A percentile compares a stretch with the other conserved stretches of the same genome.
These are phyloP conservation scores for Trinorchestia longiramus DNA, from an alignment of 1,140 invertebrate genomes.

Conservation along the genomic window DNA sequence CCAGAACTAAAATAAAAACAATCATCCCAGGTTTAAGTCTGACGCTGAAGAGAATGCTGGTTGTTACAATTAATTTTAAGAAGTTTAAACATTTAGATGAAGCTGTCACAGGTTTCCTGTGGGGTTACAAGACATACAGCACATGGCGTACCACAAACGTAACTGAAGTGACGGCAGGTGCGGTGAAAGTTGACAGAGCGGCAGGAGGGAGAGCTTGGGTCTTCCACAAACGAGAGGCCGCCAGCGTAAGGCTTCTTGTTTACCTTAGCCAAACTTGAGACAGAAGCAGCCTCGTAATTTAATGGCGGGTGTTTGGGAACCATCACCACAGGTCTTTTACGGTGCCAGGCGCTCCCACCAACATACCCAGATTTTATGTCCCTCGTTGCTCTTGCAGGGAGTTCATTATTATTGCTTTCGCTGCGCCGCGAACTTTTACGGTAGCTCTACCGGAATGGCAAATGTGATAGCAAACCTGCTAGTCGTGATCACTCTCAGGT, in stretches of 20 bases:
- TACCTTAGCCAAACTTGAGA: neutral
- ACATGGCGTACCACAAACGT: neutral
- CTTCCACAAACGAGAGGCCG: neutral
- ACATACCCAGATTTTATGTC: neutral
- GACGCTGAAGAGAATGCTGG: neutral
- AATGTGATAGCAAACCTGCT: neutral
- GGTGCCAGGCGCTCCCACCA: neutral
- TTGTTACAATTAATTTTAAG: neutral
- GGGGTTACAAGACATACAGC: neutral
- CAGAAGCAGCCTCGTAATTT: neutral
- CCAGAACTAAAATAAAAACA: neutral
- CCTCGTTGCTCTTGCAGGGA: neutral
- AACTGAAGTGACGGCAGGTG: neutral
- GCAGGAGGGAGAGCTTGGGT: neutral
- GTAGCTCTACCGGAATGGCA: neutral
- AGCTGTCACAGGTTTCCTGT: neutral
- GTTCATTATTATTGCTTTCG: neutral
- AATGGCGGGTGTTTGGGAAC: neutral
- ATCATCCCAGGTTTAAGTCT: neutral
- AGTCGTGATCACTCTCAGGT: neutral
- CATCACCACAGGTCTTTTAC: neutral
- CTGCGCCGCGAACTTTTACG: neutral
- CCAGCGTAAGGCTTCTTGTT: neutral
- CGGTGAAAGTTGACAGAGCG: neutral
- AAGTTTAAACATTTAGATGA: neutral